Conservation (phyloP, 2,888 invertebrate genomes). For the Mactromeris polynyma region DNA sequence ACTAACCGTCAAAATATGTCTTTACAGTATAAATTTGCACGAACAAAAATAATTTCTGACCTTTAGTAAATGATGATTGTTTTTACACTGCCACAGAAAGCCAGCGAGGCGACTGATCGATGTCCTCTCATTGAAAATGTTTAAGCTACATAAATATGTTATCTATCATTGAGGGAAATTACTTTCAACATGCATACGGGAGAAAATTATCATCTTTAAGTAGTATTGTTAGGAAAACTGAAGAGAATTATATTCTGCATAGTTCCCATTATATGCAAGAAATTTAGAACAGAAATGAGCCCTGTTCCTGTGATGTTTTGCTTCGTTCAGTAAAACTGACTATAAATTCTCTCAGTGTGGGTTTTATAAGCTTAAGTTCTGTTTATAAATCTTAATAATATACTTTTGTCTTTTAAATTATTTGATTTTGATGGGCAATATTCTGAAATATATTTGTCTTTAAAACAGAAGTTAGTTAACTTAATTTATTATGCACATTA, state of each 20-base stretch:
- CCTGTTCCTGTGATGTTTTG: too few relatives aligned
- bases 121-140: not conserved
- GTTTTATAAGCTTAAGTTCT: too few relatives aligned
- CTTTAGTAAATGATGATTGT: constrained; percentile 7
- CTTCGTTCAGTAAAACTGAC: too few relatives aligned
- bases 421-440: not conserved
- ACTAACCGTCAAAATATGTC: constrained; percentile 1
- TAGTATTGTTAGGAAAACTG: not conserved
- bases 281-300: too few relatives aligned
- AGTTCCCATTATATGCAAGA: not conserved
- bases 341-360: too few relatives aligned
- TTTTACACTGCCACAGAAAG: too few relatives aligned
- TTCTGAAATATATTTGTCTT: not conserved
- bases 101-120: not conserved
- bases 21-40: not conserved
- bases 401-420: not conserved
- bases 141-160: not conserved
- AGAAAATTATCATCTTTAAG: not conserved
- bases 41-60: not conserved
- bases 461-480: not conserved
- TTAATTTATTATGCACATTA: too few relatives aligned
- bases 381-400: not conserved
- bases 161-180: not conserved
- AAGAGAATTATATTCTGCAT: not conserved
- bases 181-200: not conserved